Evolutionary conservation across 2,888 invertebrate genomes (phyloP), one percentile per base, ranked within the genome.

Genomic region (Cheilosia impressa): DNA sequence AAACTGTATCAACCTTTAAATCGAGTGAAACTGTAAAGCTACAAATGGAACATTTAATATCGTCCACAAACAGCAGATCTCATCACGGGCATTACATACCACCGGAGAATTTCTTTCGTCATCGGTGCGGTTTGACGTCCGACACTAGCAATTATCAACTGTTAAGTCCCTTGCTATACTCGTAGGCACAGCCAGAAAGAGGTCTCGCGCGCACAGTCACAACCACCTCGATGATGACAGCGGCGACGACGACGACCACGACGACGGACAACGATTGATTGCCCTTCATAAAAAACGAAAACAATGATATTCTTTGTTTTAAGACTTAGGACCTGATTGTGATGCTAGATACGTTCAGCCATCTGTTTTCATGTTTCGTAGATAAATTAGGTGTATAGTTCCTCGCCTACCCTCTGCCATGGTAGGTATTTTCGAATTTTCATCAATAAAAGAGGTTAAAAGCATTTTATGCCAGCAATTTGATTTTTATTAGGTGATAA

Each of bases 401-500:
- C 22, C 10, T 15, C 45, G 45, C 2, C 4, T 10, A 24, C 27
- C 13, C 57, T n/a, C 15, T 22, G 2, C n/a, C n/a, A 19, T 50
- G 55, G 63, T 57, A 13, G 31, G 31, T 31, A 31, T 58, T 65
- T 24, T 52, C 47, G 45, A 38, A 19, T 41, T 71, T 41, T 22
- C n/a, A 15, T 34, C 75, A 43, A 45, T 34, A 41, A 60, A 68
- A 66, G 66, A 71, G 38, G 60, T 55, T 77, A 60, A 82, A 82
- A 77, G 77, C 81, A 81, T 81, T 71, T 65, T 47, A 72, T 66
- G 55, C 47, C 45, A 53, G 82, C 66, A 82, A 73, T 77, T 47
- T 71, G 10, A 45, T 45, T 82, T 71, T 62, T 82, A 60, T 72
- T 72, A 78, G 78, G 83, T 63, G 83, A 83, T 83, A 83, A 83